These are phyloP conservation scores for Paralichthys olivaceus DNA, from an alignment of 2,113 vertebrate genomes.

Conservation along the genomic window DNA sequence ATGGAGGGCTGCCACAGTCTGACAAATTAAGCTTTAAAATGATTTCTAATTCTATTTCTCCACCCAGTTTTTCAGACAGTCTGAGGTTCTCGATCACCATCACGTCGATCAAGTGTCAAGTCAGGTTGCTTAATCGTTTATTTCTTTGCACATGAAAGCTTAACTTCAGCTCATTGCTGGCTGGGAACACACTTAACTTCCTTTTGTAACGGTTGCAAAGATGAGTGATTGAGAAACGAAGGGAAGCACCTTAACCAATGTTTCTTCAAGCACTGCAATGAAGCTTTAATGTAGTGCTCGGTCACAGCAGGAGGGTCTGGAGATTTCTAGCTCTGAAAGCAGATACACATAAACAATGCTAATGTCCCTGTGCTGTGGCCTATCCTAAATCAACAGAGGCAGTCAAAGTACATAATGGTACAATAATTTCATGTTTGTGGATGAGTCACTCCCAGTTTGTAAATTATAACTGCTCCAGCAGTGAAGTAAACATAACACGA, in stretches of 20 bases:
- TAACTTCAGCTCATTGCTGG: not conserved
- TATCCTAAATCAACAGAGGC: not conserved
- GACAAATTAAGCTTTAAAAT: not conserved
- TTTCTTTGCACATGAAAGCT: not conserved
- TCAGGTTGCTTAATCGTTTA: slow-evolving; percentile 22
- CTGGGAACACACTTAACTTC: not conserved
- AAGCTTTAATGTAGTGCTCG: not conserved
- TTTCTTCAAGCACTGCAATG: not conserved
- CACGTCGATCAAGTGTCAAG: not conserved
- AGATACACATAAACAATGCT: not conserved
- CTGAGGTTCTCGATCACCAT: not conserved
- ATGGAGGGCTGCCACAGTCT: not conserved
- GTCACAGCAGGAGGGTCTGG: not conserved
- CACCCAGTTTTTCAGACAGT: slow-evolving; percentile 8
- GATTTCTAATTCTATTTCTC: not conserved
- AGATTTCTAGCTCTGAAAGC: not conserved
- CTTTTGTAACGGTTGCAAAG: not conserved
- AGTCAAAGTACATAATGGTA: not conserved
- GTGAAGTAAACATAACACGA: not conserved
- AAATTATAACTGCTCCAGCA: not conserved
- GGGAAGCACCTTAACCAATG: not conserved
- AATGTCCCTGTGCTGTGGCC: not conserved
- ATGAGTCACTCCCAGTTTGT: not conserved
- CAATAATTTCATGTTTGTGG: not conserved
- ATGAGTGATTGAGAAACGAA: slow-evolving; percentile 5